Evolutionary conservation across 2,113 vertebrate species (phyloP), one percentile per base, ranked within the genome.

Genomic region (Phylloscopus trochilus): DNA sequence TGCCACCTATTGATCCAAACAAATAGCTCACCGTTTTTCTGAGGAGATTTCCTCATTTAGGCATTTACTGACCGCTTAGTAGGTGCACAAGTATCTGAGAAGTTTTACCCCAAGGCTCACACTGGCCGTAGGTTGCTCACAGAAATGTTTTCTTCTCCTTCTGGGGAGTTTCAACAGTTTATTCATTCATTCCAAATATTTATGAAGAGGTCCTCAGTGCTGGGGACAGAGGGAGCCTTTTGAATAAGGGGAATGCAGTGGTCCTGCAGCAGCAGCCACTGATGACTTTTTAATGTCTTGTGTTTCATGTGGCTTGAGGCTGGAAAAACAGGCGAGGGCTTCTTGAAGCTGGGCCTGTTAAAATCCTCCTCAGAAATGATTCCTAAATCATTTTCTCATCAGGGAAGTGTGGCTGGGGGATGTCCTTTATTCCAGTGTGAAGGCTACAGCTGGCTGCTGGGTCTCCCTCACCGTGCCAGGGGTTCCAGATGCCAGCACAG

Each of bases 151-250:
- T 82, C 85, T 85, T 73, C 72, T 63, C 47, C 49, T 92, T 69
- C 79, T 69, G 52, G 67, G 53, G 30, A 81, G 59, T 87, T 90
- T 82, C 82, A 87, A 75, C 80, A 83, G 76, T 96, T 88, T 80
- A 78, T 92, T 84, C 51, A 59, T 92, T 80, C 90, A 52, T 78
- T 87, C 90, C 86, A 97, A 92, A 90, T 95, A 92, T 83, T 96
- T 97, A 95, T 83, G 63, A 89, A 87, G 75, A 68, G 27, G 62
- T 9, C 2, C 69, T 96, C 70, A 35, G 84, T 47, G 74, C 82
- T 17, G n/a, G 69, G 87, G 70, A 94, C 72, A 91, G 83, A 95
- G 56, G 53, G 37, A 72, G 69, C 87, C 66, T 90, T 92, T 95
- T 81, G 37, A 63, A 70, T 81, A 13, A 62, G 19, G 31, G 46